A percentile compares a stretch with the other conserved stretches of the same genome.
Conservation (phyloP, 2,113 vertebrate genomes). For the Ammodytes marinus region DNA sequence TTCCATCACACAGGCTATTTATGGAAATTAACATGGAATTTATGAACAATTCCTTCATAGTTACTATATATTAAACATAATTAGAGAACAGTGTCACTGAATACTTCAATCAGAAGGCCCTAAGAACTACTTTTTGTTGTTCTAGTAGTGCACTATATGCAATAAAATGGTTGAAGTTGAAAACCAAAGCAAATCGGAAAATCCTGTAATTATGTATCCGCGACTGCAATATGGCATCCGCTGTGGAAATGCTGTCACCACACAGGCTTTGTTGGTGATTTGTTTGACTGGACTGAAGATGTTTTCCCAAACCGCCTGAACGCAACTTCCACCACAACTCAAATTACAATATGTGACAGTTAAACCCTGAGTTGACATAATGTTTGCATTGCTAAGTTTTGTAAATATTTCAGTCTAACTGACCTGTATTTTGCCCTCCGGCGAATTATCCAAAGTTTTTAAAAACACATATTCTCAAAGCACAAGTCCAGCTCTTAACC, state of each 20-base stretch:
- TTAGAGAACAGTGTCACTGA: not conserved
- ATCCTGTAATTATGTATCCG: not conserved
- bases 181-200: not conserved
- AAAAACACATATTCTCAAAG: slow-evolving; percentile 58
- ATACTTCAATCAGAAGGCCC: not conserved
- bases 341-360: slow-evolving; percentile 48
- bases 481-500: slow-evolving; percentile 52
- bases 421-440: slow-evolving; percentile 40
- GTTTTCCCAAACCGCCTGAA: slow-evolving; percentile 1
- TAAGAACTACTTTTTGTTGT: not conserved
- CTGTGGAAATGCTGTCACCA: slow-evolving; percentile 50
- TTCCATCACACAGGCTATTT: not conserved
- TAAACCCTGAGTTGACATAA: slow-evolving; percentile 26
- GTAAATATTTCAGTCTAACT: slow-evolving; percentile 65
- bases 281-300: slow-evolving; percentile 21
- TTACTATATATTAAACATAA: not conserved
- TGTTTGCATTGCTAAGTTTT: slow-evolving; percentile 75
- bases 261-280: slow-evolving; percentile 45
- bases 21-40: too few relatives aligned
- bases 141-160: not conserved
- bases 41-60: not conserved
- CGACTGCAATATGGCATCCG: slow-evolving; percentile 16
- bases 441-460: slow-evolving; percentile 47
- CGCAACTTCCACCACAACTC: not conserved
- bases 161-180: not conserved